Conservation (phyloP, 2,113 vertebrate genomes). For the Trogon melanurus region DNA sequence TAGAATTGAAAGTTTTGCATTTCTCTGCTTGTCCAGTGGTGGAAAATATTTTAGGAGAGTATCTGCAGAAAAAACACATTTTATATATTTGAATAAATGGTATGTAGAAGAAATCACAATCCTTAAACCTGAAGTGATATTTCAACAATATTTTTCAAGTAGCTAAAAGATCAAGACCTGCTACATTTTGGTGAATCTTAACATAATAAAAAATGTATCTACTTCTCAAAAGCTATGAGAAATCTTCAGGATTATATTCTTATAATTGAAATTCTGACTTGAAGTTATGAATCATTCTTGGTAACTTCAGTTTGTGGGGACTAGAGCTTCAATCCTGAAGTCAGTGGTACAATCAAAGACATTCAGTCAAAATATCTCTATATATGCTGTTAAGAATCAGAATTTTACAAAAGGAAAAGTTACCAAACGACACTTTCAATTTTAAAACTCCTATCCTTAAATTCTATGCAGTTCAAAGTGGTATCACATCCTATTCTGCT, state of each 20-base stretch:
- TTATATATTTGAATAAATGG: background rate
- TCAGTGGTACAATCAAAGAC: background rate
- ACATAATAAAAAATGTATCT: background rate
- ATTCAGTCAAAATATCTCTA: background rate
- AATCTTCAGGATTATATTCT: background rate
- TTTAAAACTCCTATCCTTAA: background rate
- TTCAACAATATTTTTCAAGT: background rate
- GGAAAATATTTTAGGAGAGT: conserved; percentile 74
- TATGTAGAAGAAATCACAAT: background rate
- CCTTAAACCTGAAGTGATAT: background rate
- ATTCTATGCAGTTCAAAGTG: background rate
- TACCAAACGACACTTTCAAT: background rate
- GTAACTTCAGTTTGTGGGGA: background rate
- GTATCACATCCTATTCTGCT: background rate
- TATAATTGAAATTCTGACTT: background rate
- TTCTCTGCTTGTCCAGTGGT: conserved; percentile 78
- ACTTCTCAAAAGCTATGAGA: background rate
- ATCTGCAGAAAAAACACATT: conserved; percentile 72
- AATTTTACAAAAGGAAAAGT: background rate
- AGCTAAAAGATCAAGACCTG: background rate
- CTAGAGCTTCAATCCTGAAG: background rate
- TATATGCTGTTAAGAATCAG: accelerated
- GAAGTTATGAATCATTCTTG: background rate
- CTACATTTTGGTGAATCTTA: background rate
- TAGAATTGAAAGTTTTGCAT: conserved; percentile 86